Evolutionary conservation across 2,888 invertebrate genomes (phyloP).

Genomic region (Luperina testacea): DNA sequence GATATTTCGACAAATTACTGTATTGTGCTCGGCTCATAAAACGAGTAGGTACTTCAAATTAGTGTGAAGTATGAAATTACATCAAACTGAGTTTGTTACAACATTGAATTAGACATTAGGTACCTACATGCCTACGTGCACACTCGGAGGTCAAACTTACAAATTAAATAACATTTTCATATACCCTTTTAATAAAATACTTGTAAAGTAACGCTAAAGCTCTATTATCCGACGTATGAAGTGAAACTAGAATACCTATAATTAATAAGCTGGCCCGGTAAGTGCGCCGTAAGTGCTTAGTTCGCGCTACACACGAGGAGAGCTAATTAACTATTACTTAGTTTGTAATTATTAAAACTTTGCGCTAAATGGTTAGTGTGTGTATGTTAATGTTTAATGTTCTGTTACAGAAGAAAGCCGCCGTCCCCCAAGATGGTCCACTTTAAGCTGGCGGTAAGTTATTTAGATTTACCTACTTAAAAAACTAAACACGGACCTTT

Average conservation of each 20-base stretch:
- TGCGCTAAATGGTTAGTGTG: not conserved
- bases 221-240: conserved; percentile 18
- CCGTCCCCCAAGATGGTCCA: conserved; percentile 71
- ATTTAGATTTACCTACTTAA: not conserved
- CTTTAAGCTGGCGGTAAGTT: conserved; percentile 73
- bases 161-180: conserved; percentile 11
- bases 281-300: conserved; percentile 7
- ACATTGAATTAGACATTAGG: not conserved
- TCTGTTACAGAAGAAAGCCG: conserved; percentile 68
- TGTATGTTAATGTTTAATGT: conserved; percentile 18
- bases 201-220: conserved; percentile 19
- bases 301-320: not conserved
- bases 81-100: not conserved
- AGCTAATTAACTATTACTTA: conserved; percentile 42
- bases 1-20: not conserved
- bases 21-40: not conserved
- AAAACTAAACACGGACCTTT: not conserved
- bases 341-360: conserved; percentile 32
- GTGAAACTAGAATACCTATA: conserved; percentile 29
- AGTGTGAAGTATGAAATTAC: not conserved
- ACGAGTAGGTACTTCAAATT: not conserved
- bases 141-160: not conserved
- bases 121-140: too few species aligned
- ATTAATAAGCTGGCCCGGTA: conserved; percentile 5
- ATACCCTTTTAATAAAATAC: conserved; percentile 30